Evolutionary conservation across 1,140 invertebrate species (phyloP).

Genomic region (Trypoxylus dichotomus): DNA sequence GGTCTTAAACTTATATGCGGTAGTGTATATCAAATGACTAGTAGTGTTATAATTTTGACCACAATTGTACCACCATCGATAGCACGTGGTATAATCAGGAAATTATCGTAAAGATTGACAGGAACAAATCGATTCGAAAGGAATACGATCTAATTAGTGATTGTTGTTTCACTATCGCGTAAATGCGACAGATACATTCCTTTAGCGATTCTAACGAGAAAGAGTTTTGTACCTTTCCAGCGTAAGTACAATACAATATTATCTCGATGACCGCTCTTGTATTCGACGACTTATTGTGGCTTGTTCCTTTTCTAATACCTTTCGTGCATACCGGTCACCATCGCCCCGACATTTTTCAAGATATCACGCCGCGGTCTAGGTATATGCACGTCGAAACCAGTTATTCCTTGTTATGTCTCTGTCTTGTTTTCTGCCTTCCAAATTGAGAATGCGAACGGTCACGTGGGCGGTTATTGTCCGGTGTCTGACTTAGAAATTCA

Average conservation of each 20-base stretch:
- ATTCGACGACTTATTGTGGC: background rate
- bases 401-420: background rate
- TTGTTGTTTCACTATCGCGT: no score
- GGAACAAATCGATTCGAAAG: no score
- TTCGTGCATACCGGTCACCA: background rate
- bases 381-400: background rate
- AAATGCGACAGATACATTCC: no score
- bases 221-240: no score
- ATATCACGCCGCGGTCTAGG: background rate
- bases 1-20: no score
- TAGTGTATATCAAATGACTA: no score
- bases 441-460: background rate
- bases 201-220: no score
- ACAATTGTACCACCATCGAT: no score
- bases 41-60: no score
- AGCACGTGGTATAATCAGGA: no score
- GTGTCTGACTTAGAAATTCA: background rate
- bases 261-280: background rate
- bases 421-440: background rate
- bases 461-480: background rate
- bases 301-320: conserved; percentile 7
- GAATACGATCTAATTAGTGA: no score
- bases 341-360: background rate
- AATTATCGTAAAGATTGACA: no score
- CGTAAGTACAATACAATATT: background rate